Percentiles rank a stretch among this genome's conserved stretches.
phyloP scores from a whole-genome alignment of 2,797 vertebrate genomes.

The Lindbergichthys nudifrons region DNA sequence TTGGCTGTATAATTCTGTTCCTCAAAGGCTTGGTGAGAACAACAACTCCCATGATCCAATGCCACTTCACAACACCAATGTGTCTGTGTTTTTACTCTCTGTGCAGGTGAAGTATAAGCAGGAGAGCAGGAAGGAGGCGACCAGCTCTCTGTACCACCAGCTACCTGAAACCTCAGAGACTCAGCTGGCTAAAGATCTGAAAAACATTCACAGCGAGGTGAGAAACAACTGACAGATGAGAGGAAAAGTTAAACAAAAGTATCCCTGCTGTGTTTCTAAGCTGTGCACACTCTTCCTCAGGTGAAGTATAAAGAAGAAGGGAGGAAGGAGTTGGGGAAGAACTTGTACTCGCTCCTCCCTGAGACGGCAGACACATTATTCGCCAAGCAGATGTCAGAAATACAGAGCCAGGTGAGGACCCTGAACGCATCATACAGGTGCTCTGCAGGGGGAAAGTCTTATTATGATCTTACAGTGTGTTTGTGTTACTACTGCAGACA shows the following conservation, averaged over 20 bases:
- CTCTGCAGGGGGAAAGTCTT: not conserved
- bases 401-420: constrained; percentile 73
- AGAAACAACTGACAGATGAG: not conserved
- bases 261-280: not conserved
- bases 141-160: constrained; percentile 85
- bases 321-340: constrained; percentile 65
- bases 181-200: constrained; percentile 86
- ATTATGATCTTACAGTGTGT: not conserved
- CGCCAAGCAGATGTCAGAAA: constrained; percentile 63
- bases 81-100: not conserved
- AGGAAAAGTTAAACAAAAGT: rapidly evolving
- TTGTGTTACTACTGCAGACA: too few species aligned
- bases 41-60: too few species aligned
- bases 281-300: constrained; percentile 29
- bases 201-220: constrained; percentile 90
- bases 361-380: constrained; percentile 59
- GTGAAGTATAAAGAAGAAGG: constrained; percentile 74
- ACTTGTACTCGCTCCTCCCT: constrained; percentile 85
- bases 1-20: too few species aligned
- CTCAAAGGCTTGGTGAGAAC: too few species aligned
- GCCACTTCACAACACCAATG: too few species aligned
- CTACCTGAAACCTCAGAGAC: constrained; percentile 91
- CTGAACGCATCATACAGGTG: constrained; percentile 32
- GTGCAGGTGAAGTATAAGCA: constrained; percentile 90
- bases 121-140: constrained; percentile 77